Evolutionary conservation across 2,888 invertebrate species (phyloP).

Genomic region (Heliconius ethilla): DNA sequence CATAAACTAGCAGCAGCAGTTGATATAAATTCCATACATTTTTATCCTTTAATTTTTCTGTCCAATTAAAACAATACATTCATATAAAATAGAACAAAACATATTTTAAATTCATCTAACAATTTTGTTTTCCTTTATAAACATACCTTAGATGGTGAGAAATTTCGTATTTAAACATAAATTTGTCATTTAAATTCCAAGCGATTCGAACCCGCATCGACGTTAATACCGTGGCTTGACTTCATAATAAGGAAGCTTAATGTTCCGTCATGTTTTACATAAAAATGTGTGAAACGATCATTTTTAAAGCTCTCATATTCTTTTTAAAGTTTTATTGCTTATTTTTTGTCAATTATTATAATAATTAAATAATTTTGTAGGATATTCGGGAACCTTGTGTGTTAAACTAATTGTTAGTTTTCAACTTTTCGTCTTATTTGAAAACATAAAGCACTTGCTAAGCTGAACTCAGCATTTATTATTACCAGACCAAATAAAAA

Average conservation of each 20-base stretch:
- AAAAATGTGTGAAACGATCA: neutral
- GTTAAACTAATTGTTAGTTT: too few relatives aligned
- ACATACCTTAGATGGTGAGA: neutral
- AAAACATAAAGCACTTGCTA: too few relatives aligned
- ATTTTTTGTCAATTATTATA: neutral
- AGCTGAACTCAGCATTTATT: neutral
- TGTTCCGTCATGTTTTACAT: constrained; percentile 13
- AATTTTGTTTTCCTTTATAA: neutral
- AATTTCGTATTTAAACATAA: constrained; percentile 20
- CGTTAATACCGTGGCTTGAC: constrained; percentile 20
- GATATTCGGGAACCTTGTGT: too few relatives aligned
- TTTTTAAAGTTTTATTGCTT: neutral
- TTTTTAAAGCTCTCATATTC: neutral
- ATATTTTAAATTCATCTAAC: neutral
- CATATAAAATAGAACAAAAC: neutral
- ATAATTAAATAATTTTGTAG: too few relatives aligned
- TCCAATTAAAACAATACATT: neutral
- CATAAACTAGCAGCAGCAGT: neutral
- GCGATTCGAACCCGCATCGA: constrained; percentile 26
- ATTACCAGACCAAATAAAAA: neutral
- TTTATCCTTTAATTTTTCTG: neutral
- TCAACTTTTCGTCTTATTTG: too few relatives aligned
- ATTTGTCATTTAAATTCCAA: constrained; percentile 23
- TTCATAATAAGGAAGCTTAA: constrained; percentile 11
- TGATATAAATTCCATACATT: neutral